These are phyloP conservation scores for Alviniconcha marisindica DNA, from an alignment of 1,140 invertebrate species.

Conservation along the genomic window DNA sequence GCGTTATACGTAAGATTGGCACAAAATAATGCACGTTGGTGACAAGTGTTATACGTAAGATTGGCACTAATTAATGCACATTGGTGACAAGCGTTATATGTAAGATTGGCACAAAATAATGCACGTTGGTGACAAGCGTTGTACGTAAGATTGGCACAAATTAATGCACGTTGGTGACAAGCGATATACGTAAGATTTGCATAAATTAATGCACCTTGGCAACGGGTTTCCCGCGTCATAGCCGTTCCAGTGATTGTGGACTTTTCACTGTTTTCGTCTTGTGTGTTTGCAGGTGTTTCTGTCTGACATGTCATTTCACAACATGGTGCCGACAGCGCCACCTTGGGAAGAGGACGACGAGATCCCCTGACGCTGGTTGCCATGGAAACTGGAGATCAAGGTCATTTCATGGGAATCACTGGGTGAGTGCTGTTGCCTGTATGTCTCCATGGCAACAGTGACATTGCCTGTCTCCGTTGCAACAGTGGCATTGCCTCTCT, in stretches of 20 bases:
- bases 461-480: too few species aligned
- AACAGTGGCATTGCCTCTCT: too few species aligned
- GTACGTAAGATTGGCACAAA: not conserved
- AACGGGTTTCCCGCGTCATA: not conserved
- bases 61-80: too few species aligned
- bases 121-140: too few species aligned
- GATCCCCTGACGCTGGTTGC: conserved; percentile 55
- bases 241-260: not conserved
- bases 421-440: not conserved
- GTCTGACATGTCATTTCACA: conserved; percentile 60
- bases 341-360: conserved; percentile 72
- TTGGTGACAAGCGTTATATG: too few species aligned
- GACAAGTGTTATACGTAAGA: too few species aligned
- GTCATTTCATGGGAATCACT: not conserved
- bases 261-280: not conserved
- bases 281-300: conserved; percentile 47
- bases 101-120: too few species aligned
- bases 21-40: too few species aligned
- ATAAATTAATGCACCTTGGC: not conserved
- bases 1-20: too few species aligned
- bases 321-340: conserved; percentile 71
- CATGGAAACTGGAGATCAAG: not conserved
- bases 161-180: not conserved
- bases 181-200: too few species aligned
- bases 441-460: too few species aligned